Conservation (phyloP, 1,140 invertebrate genomes). For the Procambarus clarkii region DNA sequence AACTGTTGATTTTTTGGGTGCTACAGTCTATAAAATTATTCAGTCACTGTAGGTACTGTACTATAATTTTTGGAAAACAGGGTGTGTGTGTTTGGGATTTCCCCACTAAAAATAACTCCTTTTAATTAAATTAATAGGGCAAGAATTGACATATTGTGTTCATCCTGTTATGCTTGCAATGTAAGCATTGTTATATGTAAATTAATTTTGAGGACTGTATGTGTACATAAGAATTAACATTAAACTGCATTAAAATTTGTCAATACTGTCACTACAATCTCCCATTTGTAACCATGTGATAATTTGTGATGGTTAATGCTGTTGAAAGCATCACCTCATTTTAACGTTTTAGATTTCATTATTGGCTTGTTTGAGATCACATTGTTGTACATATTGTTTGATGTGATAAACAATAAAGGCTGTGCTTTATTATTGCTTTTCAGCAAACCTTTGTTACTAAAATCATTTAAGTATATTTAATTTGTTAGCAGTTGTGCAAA, state of each 20-base stretch:
- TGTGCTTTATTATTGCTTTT: slow-evolving; percentile 7
- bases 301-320: background rate
- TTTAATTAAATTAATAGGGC: too few relatives aligned
- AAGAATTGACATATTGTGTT: background rate
- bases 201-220: background rate
- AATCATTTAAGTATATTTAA: background rate
- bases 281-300: background rate
- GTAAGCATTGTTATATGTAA: background rate
- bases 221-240: background rate
- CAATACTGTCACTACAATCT: background rate
- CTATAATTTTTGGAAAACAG: too few relatives aligned
- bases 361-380: background rate
- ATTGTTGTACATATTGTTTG: background rate
- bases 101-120: too few relatives aligned
- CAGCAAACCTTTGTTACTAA: background rate
- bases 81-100: too few relatives aligned
- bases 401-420: slow-evolving; percentile 22
- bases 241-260: background rate
- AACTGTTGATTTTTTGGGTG: too few relatives aligned
- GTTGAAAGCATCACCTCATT: too few relatives aligned
- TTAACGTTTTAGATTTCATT: background rate
- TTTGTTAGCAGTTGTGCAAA: too few relatives aligned
- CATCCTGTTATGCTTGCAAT: background rate
- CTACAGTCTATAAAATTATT: too few relatives aligned
- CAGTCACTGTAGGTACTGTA: too few relatives aligned